These are phyloP conservation scores for Gallinago media DNA, from an alignment of 2,113 vertebrate species.

Conservation along the genomic window DNA sequence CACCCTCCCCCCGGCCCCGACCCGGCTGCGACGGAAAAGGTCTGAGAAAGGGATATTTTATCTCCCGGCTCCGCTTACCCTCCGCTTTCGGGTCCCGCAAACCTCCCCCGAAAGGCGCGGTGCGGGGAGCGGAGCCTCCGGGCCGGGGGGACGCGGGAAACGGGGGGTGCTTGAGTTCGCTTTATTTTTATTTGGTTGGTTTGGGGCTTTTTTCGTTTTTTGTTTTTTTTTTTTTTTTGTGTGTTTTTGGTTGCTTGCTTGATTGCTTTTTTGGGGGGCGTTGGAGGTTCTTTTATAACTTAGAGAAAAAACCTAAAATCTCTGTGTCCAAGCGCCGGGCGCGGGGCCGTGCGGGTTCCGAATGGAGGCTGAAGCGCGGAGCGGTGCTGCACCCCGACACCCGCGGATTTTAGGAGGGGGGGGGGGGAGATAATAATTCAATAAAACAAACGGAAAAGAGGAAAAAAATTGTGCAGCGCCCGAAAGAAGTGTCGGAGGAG, in stretches of 20 bases:
- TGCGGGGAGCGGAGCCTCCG: neutral
- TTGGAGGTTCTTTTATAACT: neutral
- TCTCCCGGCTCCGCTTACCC: neutral
- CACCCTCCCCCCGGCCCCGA: too few species aligned
- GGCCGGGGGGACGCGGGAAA: neutral
- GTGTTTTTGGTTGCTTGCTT: neutral
- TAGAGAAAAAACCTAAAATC: neutral
- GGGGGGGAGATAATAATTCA: neutral
- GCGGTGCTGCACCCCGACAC: neutral
- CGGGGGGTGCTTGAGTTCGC: neutral
- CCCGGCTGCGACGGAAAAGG: neutral
- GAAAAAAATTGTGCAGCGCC: fast-evolving
- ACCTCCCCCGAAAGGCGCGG: neutral
- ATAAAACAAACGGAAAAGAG: neutral
- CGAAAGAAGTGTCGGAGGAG: neutral
- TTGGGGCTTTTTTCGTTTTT: neutral
- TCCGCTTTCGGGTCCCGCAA: neutral
- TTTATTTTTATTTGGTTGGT: neutral
- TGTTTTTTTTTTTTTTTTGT: neutral
- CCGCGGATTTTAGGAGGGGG: neutral
- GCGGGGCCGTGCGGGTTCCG: neutral
- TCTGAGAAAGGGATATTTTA: neutral
- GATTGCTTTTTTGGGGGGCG: neutral
- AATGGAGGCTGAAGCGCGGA: neutral
- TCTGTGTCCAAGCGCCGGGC: neutral